Percentiles rank a stretch among this genome's conserved stretches.
Evolutionary conservation across 2,797 vertebrate species (phyloP).

Genomic region (Tragelaphus eurycerus): DNA sequence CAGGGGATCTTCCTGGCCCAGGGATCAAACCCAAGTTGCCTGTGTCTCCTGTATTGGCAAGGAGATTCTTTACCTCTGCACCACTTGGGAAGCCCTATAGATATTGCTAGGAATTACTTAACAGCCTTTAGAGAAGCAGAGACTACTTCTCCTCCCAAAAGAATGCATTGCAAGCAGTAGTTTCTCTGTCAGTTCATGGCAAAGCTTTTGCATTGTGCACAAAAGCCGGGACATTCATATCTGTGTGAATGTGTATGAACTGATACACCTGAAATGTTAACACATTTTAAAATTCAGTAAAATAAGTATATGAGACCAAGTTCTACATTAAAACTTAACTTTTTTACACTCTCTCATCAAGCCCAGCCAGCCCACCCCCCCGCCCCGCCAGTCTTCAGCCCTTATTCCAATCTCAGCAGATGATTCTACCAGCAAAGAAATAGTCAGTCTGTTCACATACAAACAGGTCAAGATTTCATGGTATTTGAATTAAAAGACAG

Average conservation of each 20-base stretch:
- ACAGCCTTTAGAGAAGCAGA: background rate
- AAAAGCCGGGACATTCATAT: background rate
- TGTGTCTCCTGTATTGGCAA: background rate
- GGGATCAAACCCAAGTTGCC: background rate
- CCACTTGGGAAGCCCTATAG: background rate
- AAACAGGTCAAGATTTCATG: background rate
- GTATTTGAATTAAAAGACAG: background rate
- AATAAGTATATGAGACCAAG: background rate
- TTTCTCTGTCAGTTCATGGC: background rate
- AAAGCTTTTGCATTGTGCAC: background rate
- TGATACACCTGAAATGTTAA: background rate
- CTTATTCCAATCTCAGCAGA: background rate
- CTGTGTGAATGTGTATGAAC: background rate
- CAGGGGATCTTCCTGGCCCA: background rate
- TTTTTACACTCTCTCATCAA: background rate
- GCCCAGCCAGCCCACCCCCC: too few relatives aligned
- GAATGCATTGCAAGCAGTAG: background rate
- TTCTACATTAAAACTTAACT: background rate
- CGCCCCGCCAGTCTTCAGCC: rapidly evolving
- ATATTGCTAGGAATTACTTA: background rate
- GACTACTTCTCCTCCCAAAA: background rate
- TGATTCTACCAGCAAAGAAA: background rate
- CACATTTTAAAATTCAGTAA: background rate
- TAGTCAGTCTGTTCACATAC: background rate
- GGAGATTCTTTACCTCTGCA: background rate